Conservation (phyloP, 2,797 vertebrate species). For the Danio tinwini region DNA sequence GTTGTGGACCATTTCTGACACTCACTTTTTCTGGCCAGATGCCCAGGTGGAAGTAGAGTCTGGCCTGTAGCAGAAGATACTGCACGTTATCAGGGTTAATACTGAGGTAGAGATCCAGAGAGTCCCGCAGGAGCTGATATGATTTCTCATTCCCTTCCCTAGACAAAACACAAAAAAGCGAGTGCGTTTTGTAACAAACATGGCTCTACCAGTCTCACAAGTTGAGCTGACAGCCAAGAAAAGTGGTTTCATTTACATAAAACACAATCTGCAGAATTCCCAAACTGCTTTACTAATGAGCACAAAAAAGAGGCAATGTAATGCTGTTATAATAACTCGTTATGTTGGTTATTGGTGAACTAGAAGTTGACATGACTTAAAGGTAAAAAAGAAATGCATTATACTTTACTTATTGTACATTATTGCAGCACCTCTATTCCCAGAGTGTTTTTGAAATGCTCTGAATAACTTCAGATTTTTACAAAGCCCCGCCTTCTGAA, state of each 20-base stretch:
- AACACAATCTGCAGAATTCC: constrained; percentile 11
- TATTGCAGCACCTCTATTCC: too few species aligned
- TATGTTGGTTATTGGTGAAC: too few species aligned
- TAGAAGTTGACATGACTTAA: too few species aligned
- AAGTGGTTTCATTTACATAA: neutral
- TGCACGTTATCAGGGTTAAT: constrained; percentile 98
- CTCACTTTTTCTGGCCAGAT: constrained; percentile 99
- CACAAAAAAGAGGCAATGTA: too few species aligned
- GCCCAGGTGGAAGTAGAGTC: constrained; percentile 97
- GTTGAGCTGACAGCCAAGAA: constrained; percentile 8
- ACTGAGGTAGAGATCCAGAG: constrained; percentile 95
- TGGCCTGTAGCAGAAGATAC: constrained; percentile 94
- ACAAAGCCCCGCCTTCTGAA: too few species aligned
- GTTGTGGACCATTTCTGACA: neutral
- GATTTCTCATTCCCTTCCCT: constrained; percentile 97
- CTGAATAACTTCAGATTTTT: too few species aligned
- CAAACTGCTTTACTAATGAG: constrained; percentile 5
- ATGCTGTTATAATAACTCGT: too few species aligned
- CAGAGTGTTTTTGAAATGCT: too few species aligned
- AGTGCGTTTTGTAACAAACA: constrained; percentile 19
- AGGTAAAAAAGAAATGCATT: too few species aligned
- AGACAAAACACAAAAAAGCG: constrained; percentile 36
- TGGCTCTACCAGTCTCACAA: neutral
- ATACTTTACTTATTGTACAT: too few species aligned
- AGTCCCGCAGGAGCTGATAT: constrained; percentile 95